phyloP scores from a whole-genome alignment of 2,797 vertebrate species.

The Xiphophorus birchmanni region DNA sequence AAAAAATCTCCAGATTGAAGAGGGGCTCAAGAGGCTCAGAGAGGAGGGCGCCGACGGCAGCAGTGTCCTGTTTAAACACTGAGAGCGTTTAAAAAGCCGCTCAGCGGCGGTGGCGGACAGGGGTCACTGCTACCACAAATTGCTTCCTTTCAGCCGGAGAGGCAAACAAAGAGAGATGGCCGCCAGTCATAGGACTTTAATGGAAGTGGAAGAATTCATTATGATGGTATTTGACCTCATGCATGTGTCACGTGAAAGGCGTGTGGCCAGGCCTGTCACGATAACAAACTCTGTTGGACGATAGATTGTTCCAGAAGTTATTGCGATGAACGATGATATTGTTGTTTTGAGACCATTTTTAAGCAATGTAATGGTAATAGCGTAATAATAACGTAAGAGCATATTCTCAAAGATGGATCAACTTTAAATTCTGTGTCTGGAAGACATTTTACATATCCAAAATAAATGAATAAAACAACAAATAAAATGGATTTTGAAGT shows the following conservation, averaged over 20 bases:
- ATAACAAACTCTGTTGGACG: too few species aligned
- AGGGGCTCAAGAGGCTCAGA: conserved; percentile 66
- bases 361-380: too few species aligned
- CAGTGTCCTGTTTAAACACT: conserved; percentile 70
- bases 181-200: conserved; percentile 47
- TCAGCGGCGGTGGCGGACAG: conserved; percentile 49
- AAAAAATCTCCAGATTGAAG: conserved; percentile 46
- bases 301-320: too few species aligned
- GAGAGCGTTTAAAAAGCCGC: conserved; percentile 67
- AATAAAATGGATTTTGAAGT: too few species aligned
- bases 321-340: too few species aligned
- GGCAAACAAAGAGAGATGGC: conserved; percentile 64
- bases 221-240: conserved; percentile 34
- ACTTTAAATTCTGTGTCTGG: too few species aligned
- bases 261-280: too few species aligned
- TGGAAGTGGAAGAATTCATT: conserved; percentile 49
- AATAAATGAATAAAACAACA: too few species aligned
- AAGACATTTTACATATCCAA: too few species aligned
- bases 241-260: conserved; percentile 4
- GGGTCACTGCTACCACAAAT: conserved; percentile 69
- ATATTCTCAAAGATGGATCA: too few species aligned
- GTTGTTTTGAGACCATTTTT: too few species aligned
- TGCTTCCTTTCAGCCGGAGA: conserved; percentile 66
- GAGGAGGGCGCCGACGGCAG: conserved; percentile 56
- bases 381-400: too few species aligned